Base-by-base conservation (phyloP, 2,888 invertebrate species). In the Drosophila anomelani region DNA sequence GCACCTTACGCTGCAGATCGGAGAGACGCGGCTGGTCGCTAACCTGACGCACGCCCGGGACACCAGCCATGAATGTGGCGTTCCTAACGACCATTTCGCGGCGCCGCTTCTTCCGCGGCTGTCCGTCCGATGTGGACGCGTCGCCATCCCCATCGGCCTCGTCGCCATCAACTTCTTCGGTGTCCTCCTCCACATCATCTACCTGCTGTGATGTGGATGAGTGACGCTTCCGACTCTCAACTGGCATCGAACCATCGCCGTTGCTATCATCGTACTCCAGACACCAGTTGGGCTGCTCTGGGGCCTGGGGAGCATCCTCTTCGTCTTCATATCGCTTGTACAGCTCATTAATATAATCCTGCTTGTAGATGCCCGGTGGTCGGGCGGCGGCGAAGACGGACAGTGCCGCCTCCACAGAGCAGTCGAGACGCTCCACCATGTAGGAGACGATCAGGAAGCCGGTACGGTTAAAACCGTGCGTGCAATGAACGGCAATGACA, bases 391-490 rank as follows among this genome's bases (percentile, higher is more conserved):
- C 94, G 93, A 98, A 99, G 88, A 95, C 95, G 43, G 93, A 93
- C 8, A 98, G 91, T 0, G 98, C 98, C 4, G 96, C 96, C 78
- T 97, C 97, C 1, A 98, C 94, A 87, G 96, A 96, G 93, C 95
- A 97, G 81, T 96, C 96, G 88, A 96, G 93, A 74, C 95, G 95
- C 90, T 97, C 96, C 6, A 98, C 96, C 92, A 99, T 94, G 92
- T 97, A 99, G 0, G 98, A 96, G 32, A 96, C 95, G 57, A 99
- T 96, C 8, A 99, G 94, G 91, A 99, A 99, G 0, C 99, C 99
- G 9, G 99, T 99, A 81, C 99, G 94, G 92, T 99, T 99, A 92
- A 99, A 99, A 0, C 99, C 99, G 92, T 99, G 99, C 0, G 99
- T 98, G 90, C 98, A 98, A 91, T 98, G 98, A 15, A 98, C 95